phyloP scores from a whole-genome alignment of 2,113 vertebrate genomes.

The Piaya cayana region DNA sequence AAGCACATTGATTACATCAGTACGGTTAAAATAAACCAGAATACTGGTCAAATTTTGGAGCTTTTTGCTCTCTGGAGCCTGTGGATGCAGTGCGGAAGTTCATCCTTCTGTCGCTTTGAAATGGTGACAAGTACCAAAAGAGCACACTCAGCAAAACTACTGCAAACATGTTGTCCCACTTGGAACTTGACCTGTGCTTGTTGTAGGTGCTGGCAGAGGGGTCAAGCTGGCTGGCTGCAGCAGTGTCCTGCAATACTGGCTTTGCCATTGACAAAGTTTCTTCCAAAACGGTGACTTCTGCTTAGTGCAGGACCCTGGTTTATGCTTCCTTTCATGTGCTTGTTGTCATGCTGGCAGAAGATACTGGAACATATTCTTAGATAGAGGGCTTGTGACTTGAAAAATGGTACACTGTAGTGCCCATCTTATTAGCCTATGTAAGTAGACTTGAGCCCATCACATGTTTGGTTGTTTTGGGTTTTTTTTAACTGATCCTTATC shows the following conservation, averaged over 20 bases:
- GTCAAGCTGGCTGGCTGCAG: neutral
- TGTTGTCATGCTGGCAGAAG: neutral
- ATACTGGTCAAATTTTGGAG: neutral
- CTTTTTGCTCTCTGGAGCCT: neutral
- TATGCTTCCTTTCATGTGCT: rapidly evolving
- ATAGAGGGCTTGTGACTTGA: neutral
- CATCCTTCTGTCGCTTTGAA: neutral
- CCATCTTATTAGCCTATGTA: neutral
- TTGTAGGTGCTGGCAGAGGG: neutral
- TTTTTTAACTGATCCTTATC: neutral
- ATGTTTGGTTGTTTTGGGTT: neutral
- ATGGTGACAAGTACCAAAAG: neutral
- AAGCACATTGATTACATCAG: neutral
- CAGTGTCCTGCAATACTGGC: neutral
- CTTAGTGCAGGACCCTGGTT: neutral
- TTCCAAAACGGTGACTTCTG: neutral
- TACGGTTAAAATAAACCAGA: neutral
- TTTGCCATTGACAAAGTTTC: neutral
- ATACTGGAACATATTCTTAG: rapidly evolving
- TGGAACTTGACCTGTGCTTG: neutral
- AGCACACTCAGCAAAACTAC: neutral
- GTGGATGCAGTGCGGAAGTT: neutral
- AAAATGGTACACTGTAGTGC: neutral
- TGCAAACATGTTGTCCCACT: neutral
- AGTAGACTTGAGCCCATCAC: neutral